Percentiles rank a stretch among this genome's conserved stretches.
phyloP scores from a whole-genome alignment of 2,113 vertebrate genomes.

The Saccopteryx leptura region DNA sequence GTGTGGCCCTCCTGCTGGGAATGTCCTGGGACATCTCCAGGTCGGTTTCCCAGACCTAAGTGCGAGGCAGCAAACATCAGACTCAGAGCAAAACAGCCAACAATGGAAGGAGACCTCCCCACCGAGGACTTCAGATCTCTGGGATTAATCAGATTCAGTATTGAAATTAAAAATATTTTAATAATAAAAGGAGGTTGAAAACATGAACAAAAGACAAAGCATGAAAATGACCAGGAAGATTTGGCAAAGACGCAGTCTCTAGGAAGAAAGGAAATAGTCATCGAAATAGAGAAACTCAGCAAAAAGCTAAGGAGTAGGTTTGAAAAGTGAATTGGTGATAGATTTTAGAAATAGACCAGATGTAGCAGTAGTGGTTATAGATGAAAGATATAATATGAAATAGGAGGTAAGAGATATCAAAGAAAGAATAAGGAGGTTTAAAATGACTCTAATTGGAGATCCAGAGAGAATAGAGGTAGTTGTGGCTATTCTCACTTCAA shows the following conservation, averaged over 20 bases:
- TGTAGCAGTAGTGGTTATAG: neutral
- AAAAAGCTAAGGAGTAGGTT: conserved; percentile 3
- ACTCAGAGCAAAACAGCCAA: neutral
- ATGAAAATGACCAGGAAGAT: neutral
- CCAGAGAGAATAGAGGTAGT: neutral
- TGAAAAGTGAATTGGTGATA: conserved; percentile 9
- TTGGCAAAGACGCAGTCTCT: neutral
- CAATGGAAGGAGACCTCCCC: neutral
- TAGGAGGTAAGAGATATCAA: neutral
- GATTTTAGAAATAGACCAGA: neutral
- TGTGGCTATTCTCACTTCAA: neutral
- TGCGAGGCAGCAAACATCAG: neutral
- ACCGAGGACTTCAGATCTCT: neutral
- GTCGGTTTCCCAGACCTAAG: neutral
- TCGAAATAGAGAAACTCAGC: neutral
- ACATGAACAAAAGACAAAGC: neutral
- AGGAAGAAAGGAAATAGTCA: conserved; percentile 24
- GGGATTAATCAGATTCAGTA: neutral
- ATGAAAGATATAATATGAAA: conserved; percentile 24
- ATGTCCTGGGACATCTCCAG: neutral
- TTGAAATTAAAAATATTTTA: conserved; percentile 18
- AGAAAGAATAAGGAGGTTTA: neutral
- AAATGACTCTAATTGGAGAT: conserved; percentile 23
- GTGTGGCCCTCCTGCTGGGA: neutral
- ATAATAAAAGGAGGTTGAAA: neutral